Evolutionary conservation across 2,797 vertebrate species (phyloP).

Genomic region (Crypturellus tataupa): DNA sequence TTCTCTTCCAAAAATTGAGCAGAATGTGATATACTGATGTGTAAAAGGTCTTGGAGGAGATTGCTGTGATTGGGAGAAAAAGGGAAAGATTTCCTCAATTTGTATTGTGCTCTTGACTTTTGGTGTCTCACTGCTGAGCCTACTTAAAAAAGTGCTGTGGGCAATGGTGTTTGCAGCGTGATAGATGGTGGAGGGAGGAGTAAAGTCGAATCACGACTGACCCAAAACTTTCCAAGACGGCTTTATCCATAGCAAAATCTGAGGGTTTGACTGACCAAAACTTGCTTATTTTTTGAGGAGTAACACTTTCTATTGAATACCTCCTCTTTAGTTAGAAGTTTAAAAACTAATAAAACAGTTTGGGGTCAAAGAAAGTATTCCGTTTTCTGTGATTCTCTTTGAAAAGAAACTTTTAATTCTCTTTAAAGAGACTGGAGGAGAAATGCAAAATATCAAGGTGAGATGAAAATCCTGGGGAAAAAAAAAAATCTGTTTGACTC

Average conservation of each 20-base stretch:
- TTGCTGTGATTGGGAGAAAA: neutral
- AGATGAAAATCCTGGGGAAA: conserved; percentile 41
- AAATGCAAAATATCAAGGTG: conserved; percentile 55
- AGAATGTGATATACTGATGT: neutral
- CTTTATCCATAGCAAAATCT: neutral
- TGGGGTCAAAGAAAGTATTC: neutral
- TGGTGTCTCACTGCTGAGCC: neutral
- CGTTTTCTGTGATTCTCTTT: neutral
- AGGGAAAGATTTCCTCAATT: neutral
- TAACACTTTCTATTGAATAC: neutral
- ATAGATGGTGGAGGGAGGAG: fast-evolving
- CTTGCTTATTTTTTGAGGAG: neutral
- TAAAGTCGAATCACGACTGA: neutral
- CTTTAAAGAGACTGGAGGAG: neutral
- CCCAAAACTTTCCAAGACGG: neutral
- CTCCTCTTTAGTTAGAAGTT: neutral
- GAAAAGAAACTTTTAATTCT: neutral
- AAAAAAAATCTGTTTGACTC: conserved; percentile 50
- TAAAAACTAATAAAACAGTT: neutral
- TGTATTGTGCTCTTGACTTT: neutral
- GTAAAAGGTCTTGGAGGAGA: neutral
- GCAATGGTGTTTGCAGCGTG: neutral
- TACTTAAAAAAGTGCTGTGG: neutral
- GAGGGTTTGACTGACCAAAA: neutral
- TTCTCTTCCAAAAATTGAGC: neutral